Percentiles rank a stretch among this genome's conserved stretches.
Conservation (phyloP, 2,797 vertebrate species). For the Crenichthys baileyi region DNA sequence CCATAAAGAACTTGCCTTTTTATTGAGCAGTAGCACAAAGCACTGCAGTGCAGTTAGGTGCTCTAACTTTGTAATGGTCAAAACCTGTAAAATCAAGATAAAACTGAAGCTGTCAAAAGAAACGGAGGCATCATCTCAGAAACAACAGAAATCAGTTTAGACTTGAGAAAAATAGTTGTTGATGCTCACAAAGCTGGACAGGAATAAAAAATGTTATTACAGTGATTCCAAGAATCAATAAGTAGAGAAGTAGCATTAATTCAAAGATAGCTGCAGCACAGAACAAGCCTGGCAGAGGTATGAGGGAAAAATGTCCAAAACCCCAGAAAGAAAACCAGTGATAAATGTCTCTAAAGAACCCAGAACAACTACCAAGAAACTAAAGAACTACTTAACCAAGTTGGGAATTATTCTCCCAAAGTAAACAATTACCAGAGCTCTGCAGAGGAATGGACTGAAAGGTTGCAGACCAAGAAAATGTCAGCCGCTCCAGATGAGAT, state of each 20-base stretch:
- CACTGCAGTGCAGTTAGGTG: not conserved
- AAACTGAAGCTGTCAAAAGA: not conserved
- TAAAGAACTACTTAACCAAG: not conserved
- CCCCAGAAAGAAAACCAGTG: not conserved
- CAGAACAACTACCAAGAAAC: not conserved
- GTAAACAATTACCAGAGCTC: not conserved
- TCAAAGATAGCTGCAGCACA: no score
- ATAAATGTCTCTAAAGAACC: not conserved
- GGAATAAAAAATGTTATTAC: not conserved
- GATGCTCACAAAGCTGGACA: not conserved
- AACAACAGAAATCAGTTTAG: not conserved
- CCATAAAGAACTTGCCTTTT: not conserved
- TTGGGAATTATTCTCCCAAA: not conserved
- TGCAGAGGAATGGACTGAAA: not conserved
- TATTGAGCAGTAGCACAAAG: not conserved
- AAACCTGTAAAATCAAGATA: not conserved
- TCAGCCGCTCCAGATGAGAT: not conserved
- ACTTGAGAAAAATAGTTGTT: not conserved
- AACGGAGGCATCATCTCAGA: not conserved
- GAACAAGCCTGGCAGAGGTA: not conserved
- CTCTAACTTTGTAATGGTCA: not conserved
- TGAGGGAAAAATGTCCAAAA: not conserved
- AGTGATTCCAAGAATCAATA: not conserved
- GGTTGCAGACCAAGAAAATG: no score
- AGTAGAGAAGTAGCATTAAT: not conserved